Percentiles rank a stretch among this genome's conserved stretches.
Evolutionary conservation across 2,888 invertebrate species (phyloP).

Genomic region (Metellina segmentata): DNA sequence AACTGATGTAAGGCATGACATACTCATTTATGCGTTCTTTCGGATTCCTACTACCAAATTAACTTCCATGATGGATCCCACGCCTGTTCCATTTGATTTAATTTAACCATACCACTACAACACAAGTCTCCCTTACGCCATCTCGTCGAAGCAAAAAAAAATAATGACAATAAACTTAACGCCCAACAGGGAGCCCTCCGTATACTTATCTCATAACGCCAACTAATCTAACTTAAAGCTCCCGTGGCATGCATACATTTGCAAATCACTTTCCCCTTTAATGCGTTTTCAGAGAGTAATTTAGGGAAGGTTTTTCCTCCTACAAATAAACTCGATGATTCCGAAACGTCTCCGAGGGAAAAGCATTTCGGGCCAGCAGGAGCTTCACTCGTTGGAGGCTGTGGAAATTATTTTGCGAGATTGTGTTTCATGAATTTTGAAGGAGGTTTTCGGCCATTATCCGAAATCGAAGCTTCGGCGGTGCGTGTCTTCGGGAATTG

Average conservation of each 20-base stretch:
- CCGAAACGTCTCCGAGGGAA: neutral
- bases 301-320: constrained; percentile 4
- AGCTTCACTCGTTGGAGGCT: neutral
- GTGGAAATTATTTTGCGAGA: constrained; percentile 23
- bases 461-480: constrained; percentile 18
- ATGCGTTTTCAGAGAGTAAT: constrained; percentile 29
- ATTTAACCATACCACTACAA: neutral
- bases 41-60: neutral
- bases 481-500: neutral
- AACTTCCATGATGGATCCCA: neutral
- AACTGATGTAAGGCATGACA: neutral
- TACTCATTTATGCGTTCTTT: neutral
- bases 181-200: constrained; percentile 13
- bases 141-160: neutral
- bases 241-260: constrained; percentile 28
- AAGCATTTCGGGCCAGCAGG: neutral
- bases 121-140: neutral
- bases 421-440: constrained; percentile 45
- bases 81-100: neutral
- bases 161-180: neutral
- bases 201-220: constrained; percentile 4
- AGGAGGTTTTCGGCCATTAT: constrained; percentile 11
- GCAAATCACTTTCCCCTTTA: constrained; percentile 31
- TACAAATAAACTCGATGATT: neutral
- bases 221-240: constrained; percentile 34